A percentile compares a stretch with the other conserved stretches of the same genome.
Conservation (phyloP, 1,140 invertebrate genomes). For the Mya arenaria region DNA sequence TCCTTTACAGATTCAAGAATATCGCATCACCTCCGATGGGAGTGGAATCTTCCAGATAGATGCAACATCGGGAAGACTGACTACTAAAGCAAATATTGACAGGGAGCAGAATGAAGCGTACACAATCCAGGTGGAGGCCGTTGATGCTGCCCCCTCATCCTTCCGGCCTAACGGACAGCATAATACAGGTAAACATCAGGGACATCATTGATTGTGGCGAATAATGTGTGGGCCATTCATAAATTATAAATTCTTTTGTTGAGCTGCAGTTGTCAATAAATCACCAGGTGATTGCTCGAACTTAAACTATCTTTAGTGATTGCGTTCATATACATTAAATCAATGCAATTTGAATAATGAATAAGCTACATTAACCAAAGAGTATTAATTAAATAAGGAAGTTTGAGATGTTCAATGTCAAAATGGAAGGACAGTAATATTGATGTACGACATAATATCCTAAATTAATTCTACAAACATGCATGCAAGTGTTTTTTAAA, state of each 20-base stretch:
- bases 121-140: slow-evolving; percentile 46
- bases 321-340: not conserved
- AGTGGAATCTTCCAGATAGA: slow-evolving; percentile 8
- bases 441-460: not conserved
- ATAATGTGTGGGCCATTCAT: not conserved
- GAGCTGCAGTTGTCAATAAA: not conserved
- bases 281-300: too few relatives aligned
- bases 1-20: slow-evolving; percentile 26
- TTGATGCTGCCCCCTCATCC: slow-evolving; percentile 54
- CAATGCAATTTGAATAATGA: not conserved
- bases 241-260: not conserved
- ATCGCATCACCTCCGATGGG: not conserved
- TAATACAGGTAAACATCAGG: slow-evolving; percentile 53
- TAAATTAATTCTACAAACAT: not conserved
- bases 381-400: too few relatives aligned
- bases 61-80: slow-evolving; percentile 45
- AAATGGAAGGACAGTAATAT: not conserved
- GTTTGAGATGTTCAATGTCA: too few relatives aligned
- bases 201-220: not conserved
- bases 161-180: not conserved
- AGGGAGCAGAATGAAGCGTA: slow-evolving; percentile 42
- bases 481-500: not conserved
- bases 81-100: slow-evolving; percentile 55
- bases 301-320: not conserved
- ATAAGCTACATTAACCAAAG: not conserved